Evolutionary conservation across 2,113 vertebrate species (phyloP), one percentile per base, ranked within the genome.

Genomic region (Guaruba guarouba): DNA sequence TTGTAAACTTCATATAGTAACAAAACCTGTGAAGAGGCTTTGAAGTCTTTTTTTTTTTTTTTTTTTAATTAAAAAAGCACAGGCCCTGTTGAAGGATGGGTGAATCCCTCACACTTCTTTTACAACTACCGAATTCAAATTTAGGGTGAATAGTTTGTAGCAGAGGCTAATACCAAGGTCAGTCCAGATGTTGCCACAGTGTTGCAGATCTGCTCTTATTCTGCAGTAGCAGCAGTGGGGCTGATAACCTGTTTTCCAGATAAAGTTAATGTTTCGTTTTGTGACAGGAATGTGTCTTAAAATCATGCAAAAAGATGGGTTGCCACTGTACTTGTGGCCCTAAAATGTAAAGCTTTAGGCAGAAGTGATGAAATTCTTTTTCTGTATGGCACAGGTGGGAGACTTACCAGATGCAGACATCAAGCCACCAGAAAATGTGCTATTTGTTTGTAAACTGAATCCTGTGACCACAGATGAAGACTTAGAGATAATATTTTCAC

Each of bases 361-460:
- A 74, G n/a, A 90, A 80, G 39, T 39, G 69, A 71, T 28, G 11
- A 54, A 63, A 23, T 59, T 51, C 37, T 75, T 25, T 92, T 93
- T 92, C 29, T 90, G 63, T 95, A 5, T 95, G 28, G 77, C 84
- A 68, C 78, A 99, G 99, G 99, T 99, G 85, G 99, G 99, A 41
- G 99, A 99, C 86, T 98, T 99, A 68, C 99, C 99, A 37, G 99
- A 99, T 92, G 99, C 99, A 91, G 98, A 99, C 5, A 86, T 99
- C 55, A 99, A 97, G 84, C 99, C 99, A 77, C 99, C 99, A 54
- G 99, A 99, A 97, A 99, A 99, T 15, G 99, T 99, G 17, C 97
- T 99, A 13, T 99, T 99, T 97, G 99, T 99, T 49, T 99, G 99
- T 96, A 99, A 99, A 92, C 97, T 99, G 76, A 99, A 99, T 98